Conservation (phyloP, 2,888 invertebrate species). For the Alsophila aescularia region DNA sequence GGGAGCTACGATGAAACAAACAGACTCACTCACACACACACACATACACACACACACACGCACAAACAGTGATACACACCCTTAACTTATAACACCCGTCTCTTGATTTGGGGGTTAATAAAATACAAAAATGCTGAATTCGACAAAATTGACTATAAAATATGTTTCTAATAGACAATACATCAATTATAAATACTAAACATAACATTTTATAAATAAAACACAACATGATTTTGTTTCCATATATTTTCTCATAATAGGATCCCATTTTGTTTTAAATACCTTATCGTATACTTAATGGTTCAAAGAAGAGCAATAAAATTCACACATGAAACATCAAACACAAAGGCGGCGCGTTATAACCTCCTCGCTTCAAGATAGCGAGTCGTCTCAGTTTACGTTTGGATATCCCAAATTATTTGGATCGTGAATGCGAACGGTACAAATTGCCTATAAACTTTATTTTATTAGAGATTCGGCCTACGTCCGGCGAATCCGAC, state of each 20-base stretch:
- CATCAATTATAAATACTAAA: no score
- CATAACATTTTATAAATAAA: no score
- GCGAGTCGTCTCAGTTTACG: conserved; percentile 1
- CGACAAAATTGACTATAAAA: no score
- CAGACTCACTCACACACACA: no score
- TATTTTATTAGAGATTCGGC: conserved; percentile 18
- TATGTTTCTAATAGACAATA: no score
- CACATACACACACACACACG: no score
- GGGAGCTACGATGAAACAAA: no score
- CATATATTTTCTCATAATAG: not conserved
- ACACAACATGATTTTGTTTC: no score
- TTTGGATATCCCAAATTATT: conserved; percentile 42
- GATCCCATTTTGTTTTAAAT: not conserved
- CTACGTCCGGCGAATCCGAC: not conserved
- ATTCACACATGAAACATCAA: conserved; percentile 11
- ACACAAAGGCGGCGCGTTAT: conserved; percentile 4
- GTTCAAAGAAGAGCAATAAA: conserved; percentile 7
- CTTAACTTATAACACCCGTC: no score
- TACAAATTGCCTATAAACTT: conserved; percentile 47
- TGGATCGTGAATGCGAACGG: conserved; percentile 48
- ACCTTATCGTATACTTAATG: not conserved
- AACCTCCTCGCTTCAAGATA: conserved; percentile 1
- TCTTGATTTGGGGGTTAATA: no score
- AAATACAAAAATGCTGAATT: no score
- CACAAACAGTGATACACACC: no score